Percentiles rank a stretch among this genome's conserved stretches.
Conservation (phyloP, 2,888 invertebrate genomes). For the Rapana venosa region DNA sequence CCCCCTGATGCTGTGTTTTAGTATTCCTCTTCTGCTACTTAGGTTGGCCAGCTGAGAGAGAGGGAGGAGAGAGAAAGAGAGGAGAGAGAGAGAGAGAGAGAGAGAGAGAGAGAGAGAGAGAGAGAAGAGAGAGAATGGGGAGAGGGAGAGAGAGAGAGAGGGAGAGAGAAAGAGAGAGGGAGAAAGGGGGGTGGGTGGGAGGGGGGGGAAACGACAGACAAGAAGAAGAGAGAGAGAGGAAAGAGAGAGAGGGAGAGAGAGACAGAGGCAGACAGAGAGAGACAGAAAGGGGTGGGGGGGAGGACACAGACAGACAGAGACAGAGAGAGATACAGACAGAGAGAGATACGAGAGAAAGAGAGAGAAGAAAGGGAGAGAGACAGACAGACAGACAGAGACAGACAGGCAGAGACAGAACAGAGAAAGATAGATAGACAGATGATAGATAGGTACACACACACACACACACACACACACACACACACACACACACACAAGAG, state of each 20-base stretch:
- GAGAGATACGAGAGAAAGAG: conserved; percentile 3
- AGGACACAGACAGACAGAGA: background rate
- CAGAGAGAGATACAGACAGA: background rate
- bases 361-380: background rate
- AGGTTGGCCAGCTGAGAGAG: background rate
- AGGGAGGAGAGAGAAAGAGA: background rate
- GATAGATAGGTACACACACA: too few relatives aligned
- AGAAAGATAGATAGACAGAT: conserved; percentile 16
- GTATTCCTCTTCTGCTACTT: background rate
- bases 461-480: too few relatives aligned
- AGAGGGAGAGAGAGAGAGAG: background rate
- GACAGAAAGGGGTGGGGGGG: conserved; percentile 10
- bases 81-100: background rate
- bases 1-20: background rate
- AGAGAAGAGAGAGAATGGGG: background rate
- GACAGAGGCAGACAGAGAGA: conserved; percentile 7
- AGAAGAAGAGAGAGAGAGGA: background rate
- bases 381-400: background rate
- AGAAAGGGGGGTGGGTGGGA: background rate
- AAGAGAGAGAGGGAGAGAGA: conserved; percentile 12
- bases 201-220: background rate
- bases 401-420: background rate
- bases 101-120: background rate
- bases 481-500: too few relatives aligned
- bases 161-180: background rate